Evolutionary conservation across 2,113 vertebrate species (phyloP), one percentile per base, ranked within the genome.

Genomic region (Calonectris borealis): DNA sequence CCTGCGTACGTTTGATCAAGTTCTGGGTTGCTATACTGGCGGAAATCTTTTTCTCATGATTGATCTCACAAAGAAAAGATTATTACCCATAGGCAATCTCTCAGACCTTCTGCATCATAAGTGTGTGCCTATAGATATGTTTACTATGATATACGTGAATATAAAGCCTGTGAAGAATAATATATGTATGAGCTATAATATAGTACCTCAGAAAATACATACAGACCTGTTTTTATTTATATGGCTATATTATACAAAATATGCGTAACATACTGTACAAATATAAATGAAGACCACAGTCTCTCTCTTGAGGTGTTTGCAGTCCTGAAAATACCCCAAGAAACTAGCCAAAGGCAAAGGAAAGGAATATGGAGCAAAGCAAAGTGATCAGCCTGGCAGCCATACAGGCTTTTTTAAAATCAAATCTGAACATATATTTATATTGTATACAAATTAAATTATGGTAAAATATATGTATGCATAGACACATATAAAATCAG

Each of bases 251-350:
- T 73, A 65, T 34, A 76, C 22, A 54, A 76, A 86, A 40, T 36
- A 55, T 5, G 8, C 2, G 1, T 69, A 77, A 62, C 24, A 55
- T 71, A 65, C 19, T 66, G 8, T 65, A 66, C 29, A 87, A 46
- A 62, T 36, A 27, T 66, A 80, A 73, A 87, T 46, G 2, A 83
- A 91, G 54, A 83, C 10, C 36, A 80, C 31, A 58, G 46, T 55
- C 9, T 77, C 54, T 72, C 42, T 78, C 52, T 42, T 32, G 31
- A 89, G 58, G 16, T 68, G 24, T 55, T 76, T 46, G 38, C 42
- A 84, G 44, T 81, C 77, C 69, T 75, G 38, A 93, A 94, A 72
- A 82, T 86, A 64, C 27, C 32, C 31, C 36, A 65, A 76, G 69
- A 91, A 82, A 72, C 40, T 46, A 36, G 52, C 77, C 62, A 86